Evolutionary conservation across 2,888 invertebrate species (phyloP).

Genomic region (Lamproptera curius): DNA sequence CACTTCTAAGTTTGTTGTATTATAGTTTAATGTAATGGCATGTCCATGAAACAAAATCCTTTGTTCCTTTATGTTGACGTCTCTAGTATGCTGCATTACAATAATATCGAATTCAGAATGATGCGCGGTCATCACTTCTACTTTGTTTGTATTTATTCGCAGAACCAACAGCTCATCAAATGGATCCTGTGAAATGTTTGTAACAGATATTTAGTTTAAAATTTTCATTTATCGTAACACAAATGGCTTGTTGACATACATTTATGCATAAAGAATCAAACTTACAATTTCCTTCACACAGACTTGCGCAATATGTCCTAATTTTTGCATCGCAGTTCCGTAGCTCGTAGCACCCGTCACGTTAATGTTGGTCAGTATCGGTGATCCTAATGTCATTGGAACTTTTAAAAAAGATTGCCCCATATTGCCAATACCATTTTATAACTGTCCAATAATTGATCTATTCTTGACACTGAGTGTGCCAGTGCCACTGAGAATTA

Average conservation of each 20-base stretch:
- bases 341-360: conserved; percentile 46
- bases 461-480: no score
- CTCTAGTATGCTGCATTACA: conserved; percentile 48
- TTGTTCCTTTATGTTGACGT: conserved; percentile 23
- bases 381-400: conserved; percentile 52
- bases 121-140: conserved; percentile 55
- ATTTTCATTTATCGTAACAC: neutral
- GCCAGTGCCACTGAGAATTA: neutral
- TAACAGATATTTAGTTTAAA: neutral
- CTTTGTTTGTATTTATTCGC: conserved; percentile 51
- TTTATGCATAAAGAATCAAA: neutral
- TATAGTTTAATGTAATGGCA: no score
- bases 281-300: conserved; percentile 55
- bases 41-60: no score
- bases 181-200: conserved; percentile 50
- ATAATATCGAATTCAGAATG: conserved; percentile 56
- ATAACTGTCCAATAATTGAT: no score
- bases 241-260: neutral
- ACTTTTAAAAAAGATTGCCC: no score
- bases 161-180: conserved; percentile 53
- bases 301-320: conserved; percentile 42
- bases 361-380: conserved; percentile 57
- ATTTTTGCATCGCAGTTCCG: conserved; percentile 38
- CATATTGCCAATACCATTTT: no score
- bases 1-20: no score